Evolutionary conservation across 2,888 invertebrate genomes (phyloP), one percentile per base, ranked within the genome.

Genomic region (Pedicia rivosa): DNA sequence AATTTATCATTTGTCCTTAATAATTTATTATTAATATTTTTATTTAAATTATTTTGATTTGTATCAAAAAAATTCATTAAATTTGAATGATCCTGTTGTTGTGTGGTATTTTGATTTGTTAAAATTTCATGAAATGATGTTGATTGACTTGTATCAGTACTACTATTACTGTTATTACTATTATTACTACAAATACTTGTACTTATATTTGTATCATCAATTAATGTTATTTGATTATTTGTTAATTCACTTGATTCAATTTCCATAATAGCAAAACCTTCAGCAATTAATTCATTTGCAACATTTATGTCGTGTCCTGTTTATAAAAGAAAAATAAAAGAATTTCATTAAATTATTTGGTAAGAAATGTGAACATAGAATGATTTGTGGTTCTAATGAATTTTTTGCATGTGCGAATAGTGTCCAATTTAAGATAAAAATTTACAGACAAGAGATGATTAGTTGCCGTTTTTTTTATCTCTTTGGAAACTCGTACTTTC

Each of bases 271-370:
- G 36, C 36, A 22, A 15, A 29, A 4, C 36, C 36, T 29, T 36
- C 36, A 5, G 36, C 28, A 5, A 29, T 28, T 28, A 36, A 19
- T 24, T 36, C 36, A 20, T 27, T n/a, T 10, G 36, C 36, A 19
- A 36, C 29, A 29, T 36, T 36, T 28, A 36, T 29, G 19, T 36
- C 36, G 28, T 28, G 36, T 2, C 28, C 36, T 36, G n/a, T n/a
- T n/a, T n/a, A 36, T 2, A 28, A 28, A 14, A 13, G n/a, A 22
- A 20, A 28, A 19, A 20, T 5, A 19, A 27, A 16, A 27, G 12
- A 3, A 17, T 15, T 19, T 19, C 14, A n/a, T 9, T 10, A 32
- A 16, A n/a, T n/a, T n/a, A n/a, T n/a, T n/a, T n/a, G n/a, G n/a
- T n/a, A n/a, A n/a, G n/a, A n/a, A n/a, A n/a, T n/a, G n/a, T n/a